phyloP scores from a whole-genome alignment of 2,113 vertebrate genomes.

The Cynopterus brachyotis region DNA sequence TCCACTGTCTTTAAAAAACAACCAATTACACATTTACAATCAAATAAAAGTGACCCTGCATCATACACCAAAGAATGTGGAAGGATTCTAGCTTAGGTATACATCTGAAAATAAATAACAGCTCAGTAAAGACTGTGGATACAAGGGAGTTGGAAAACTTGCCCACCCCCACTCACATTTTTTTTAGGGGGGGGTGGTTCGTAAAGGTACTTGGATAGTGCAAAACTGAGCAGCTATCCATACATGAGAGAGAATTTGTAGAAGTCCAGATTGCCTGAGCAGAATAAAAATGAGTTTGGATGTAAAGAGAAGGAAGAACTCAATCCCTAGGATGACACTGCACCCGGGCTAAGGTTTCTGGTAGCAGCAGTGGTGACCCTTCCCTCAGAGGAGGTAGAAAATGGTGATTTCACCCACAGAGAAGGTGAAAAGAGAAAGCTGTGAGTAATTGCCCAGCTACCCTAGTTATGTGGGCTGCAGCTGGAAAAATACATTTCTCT shows the following conservation, averaged over 20 bases:
- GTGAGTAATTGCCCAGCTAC: neutral
- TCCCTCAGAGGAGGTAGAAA: neutral
- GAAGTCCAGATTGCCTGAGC: neutral
- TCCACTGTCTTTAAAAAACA: neutral
- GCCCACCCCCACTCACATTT: neutral
- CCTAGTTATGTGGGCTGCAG: neutral
- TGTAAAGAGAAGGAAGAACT: neutral
- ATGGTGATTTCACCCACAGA: neutral
- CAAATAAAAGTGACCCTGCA: neutral
- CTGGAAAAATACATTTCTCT: neutral
- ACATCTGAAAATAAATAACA: neutral
- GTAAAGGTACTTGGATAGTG: no score
- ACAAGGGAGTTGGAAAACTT: neutral
- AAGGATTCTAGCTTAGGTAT: neutral
- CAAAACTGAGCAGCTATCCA: neutral
- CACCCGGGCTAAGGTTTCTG: neutral
- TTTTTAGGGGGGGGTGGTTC: neutral
- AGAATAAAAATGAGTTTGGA: neutral
- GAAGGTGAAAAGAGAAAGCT: neutral
- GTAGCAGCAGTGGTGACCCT: neutral
- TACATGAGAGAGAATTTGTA: neutral
- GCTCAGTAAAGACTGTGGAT: neutral
- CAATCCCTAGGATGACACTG: neutral
- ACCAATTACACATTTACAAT: neutral
- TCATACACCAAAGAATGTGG: neutral